A percentile compares a stretch with the other conserved stretches of the same genome.
Conservation (phyloP, 2,888 invertebrate species). For the Lycaena phlaeas region DNA sequence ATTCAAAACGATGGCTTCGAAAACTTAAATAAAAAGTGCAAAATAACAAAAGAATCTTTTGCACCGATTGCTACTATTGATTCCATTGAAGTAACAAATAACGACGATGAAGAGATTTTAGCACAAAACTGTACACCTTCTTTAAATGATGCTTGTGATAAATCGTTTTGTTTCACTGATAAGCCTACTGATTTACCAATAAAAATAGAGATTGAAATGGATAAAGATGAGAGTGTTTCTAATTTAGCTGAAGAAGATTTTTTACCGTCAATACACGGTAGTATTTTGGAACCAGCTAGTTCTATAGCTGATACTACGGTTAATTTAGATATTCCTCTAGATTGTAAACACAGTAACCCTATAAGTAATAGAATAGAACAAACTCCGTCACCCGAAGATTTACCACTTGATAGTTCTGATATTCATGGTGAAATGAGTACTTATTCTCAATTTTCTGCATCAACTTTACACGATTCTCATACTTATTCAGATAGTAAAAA, state of each 20-base stretch:
- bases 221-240: slow-evolving; percentile 35
- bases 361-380: slow-evolving; percentile 76
- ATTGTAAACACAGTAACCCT: slow-evolving; percentile 58
- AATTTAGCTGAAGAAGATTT: slow-evolving; percentile 74
- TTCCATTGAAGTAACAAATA: slow-evolving; percentile 31
- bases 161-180: slow-evolving; percentile 16
- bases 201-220: slow-evolving; percentile 20
- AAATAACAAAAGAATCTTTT: slow-evolving; percentile 27
- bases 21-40: slow-evolving; percentile 27
- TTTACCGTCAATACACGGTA: slow-evolving; percentile 74
- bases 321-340: slow-evolving; percentile 69
- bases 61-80: slow-evolving; percentile 43
- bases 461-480: slow-evolving; percentile 68
- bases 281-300: slow-evolving; percentile 73
- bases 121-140: slow-evolving; percentile 20
- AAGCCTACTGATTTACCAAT: slow-evolving; percentile 12
- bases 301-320: slow-evolving; percentile 66
- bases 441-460: slow-evolving; percentile 63
- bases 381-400: slow-evolving; percentile 88
- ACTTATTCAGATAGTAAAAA: slow-evolving; percentile 73
- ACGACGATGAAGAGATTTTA: slow-evolving; percentile 26
- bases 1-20: slow-evolving; percentile 65
- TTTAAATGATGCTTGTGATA: slow-evolving; percentile 15
- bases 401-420: slow-evolving; percentile 84
- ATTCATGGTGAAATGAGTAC: slow-evolving; percentile 74